These are phyloP conservation scores for Heterochromis multidens DNA, from an alignment of 2,113 vertebrate species.

Conservation along the genomic window DNA sequence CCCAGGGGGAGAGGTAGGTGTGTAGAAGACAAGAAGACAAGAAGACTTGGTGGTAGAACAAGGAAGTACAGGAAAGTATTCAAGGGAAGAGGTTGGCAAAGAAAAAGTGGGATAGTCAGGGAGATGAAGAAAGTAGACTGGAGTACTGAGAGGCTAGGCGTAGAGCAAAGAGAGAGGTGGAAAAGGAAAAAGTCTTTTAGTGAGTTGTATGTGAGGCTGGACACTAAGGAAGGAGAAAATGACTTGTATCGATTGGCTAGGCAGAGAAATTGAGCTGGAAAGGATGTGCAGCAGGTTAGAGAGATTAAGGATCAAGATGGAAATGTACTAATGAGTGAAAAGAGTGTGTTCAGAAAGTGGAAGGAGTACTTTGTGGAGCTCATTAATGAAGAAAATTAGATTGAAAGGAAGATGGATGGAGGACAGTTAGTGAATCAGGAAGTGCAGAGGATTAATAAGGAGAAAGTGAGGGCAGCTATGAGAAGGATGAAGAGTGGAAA, in stretches of 20 bases:
- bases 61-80: too few species aligned
- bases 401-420: not conserved
- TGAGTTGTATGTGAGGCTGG: not conserved
- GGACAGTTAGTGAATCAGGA: not conserved
- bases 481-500: not conserved
- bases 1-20: too few species aligned
- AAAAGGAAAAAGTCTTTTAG: not conserved
- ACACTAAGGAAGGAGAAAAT: rapidly evolving
- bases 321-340: not conserved
- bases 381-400: not conserved
- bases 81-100: too few species aligned
- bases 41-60: too few species aligned
- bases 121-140: too few species aligned
- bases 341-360: rapidly evolving
- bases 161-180: not conserved
- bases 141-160: too few species aligned
- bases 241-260: rapidly evolving
- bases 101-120: too few species aligned
- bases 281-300: not conserved
- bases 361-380: not conserved
- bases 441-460: not conserved
- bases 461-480: not conserved
- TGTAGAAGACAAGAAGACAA: too few species aligned
- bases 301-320: not conserved
- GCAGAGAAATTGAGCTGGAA: not conserved